Percentiles rank a stretch among this genome's conserved stretches.
phyloP scores from a whole-genome alignment of 2,888 invertebrate species.

The Pinctada fucata region DNA sequence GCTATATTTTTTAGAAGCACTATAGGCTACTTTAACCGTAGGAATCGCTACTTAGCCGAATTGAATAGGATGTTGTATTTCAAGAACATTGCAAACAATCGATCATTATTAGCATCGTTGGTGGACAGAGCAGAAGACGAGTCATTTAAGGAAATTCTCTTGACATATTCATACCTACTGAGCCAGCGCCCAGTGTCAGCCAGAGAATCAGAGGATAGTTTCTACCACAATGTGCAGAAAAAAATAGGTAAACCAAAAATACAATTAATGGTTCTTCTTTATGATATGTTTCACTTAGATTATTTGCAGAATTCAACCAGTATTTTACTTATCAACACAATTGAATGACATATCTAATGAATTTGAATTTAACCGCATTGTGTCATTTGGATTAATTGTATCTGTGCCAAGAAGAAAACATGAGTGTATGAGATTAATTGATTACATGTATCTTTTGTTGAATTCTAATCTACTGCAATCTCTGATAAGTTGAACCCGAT shows the following conservation, averaged over 20 bases:
- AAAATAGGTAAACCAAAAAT: constrained; percentile 32
- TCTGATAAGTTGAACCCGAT: too few species aligned
- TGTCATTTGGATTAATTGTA: too few species aligned
- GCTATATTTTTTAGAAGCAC: constrained; percentile 59
- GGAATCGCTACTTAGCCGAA: constrained; percentile 69
- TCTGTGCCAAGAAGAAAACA: too few species aligned
- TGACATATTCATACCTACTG: constrained; percentile 72
- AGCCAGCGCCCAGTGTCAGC: constrained; percentile 60
- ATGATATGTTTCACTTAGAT: too few species aligned
- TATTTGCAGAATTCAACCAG: too few species aligned
- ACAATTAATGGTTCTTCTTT: too few species aligned
- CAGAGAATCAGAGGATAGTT: constrained; percentile 36
- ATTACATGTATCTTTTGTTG: too few species aligned
- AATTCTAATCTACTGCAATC: too few species aligned
- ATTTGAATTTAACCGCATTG: too few species aligned
- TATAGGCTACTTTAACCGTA: constrained; percentile 67
- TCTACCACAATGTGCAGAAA: constrained; percentile 14
- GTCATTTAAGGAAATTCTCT: constrained; percentile 73
- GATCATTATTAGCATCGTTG: constrained; percentile 71
- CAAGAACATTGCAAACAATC: constrained; percentile 75
- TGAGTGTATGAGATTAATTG: too few species aligned
- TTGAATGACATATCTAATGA: too few species aligned
- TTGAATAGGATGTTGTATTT: constrained; percentile 71
- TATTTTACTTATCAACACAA: too few species aligned
- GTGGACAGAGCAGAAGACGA: constrained; percentile 76